Percentiles rank a stretch among this genome's conserved stretches.
Conservation (phyloP, 53 echinoderm and acorn worm species). For the Zoroaster sp. region DNA sequence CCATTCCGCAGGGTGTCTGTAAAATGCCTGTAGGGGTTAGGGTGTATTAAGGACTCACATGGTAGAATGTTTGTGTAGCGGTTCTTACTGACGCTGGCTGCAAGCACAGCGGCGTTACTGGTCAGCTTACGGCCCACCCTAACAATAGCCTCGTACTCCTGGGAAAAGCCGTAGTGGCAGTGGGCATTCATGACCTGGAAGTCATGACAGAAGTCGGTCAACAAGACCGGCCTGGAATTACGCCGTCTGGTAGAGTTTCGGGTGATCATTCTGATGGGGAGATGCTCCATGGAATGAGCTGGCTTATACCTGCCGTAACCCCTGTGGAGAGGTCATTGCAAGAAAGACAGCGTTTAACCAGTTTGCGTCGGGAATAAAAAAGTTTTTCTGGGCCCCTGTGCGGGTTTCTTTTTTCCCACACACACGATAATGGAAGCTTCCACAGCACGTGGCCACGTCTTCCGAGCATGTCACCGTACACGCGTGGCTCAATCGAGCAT, state of each 20-base stretch:
- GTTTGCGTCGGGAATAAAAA: too few species aligned
- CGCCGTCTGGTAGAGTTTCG: slow-evolving; percentile 3
- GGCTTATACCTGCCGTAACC: slow-evolving; percentile 42
- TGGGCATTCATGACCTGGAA: slow-evolving; percentile 86
- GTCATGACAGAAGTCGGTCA: slow-evolving; percentile 83
- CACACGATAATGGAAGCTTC: too few species aligned
- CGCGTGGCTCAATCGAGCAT: too few species aligned
- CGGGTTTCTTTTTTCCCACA: too few species aligned
- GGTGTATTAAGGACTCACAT: too few species aligned
- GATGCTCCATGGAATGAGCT: slow-evolving; percentile 20
- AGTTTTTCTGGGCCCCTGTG: too few species aligned
- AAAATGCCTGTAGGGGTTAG: too few species aligned
- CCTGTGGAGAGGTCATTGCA: background rate
- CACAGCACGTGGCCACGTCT: too few species aligned
- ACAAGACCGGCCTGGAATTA: slow-evolving; percentile 66
- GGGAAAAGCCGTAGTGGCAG: slow-evolving; percentile 85
- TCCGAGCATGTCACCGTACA: too few species aligned
- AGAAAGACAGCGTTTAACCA: too few species aligned
- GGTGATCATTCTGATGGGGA: slow-evolving; percentile 31
- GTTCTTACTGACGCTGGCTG: slow-evolving; percentile 75
- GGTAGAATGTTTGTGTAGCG: slow-evolving; percentile 84
- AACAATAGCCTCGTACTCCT: slow-evolving; percentile 86
- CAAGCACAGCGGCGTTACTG: slow-evolving; percentile 56
- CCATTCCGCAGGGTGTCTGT: too few species aligned
- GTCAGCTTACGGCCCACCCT: slow-evolving; percentile 64